phyloP scores from a whole-genome alignment of 2,113 vertebrate species.

The Ursus arctos region DNA sequence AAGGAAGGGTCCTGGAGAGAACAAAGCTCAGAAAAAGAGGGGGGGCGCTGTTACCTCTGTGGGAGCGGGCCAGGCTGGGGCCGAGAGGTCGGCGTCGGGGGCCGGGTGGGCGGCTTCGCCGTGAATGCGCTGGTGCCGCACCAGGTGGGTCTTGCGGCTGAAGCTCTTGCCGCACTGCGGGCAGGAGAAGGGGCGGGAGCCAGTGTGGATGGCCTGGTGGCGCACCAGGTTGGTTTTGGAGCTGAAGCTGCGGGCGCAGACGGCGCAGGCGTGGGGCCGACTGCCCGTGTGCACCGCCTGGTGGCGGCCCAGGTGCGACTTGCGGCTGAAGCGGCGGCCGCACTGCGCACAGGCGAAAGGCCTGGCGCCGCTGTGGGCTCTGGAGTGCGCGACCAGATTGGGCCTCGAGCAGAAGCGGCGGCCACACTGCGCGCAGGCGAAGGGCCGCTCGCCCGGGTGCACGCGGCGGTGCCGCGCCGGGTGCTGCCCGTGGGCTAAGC shows the following conservation, averaged over 20 bases:
- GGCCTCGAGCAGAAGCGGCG: constrained; percentile 82
- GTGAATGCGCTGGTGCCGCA: constrained; percentile 87
- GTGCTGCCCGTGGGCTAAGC: constrained; percentile 81
- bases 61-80: neutral
- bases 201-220: constrained; percentile 87
- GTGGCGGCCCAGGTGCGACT: constrained; percentile 87
- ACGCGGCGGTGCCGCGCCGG: constrained; percentile 74
- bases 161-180: constrained; percentile 85
- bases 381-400: constrained; percentile 78
- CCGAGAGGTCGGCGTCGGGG: neutral
- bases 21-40: constrained; percentile 61
- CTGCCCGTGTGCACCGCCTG: constrained; percentile 87
- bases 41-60: neutral
- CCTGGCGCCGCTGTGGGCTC: constrained; percentile 80
- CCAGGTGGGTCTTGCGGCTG: constrained; percentile 87
- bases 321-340: constrained; percentile 86
- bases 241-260: constrained; percentile 86
- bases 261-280: constrained; percentile 83
- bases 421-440: constrained; percentile 67
- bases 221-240: constrained; percentile 88
- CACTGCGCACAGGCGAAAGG: constrained; percentile 86
- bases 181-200: constrained; percentile 85
- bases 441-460: constrained; percentile 76
- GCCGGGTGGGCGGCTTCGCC: fast-evolving
- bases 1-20: neutral